These are phyloP conservation scores for Hylaeus anthracinus DNA, from an alignment of 1,140 invertebrate genomes.

Conservation along the genomic window DNA sequence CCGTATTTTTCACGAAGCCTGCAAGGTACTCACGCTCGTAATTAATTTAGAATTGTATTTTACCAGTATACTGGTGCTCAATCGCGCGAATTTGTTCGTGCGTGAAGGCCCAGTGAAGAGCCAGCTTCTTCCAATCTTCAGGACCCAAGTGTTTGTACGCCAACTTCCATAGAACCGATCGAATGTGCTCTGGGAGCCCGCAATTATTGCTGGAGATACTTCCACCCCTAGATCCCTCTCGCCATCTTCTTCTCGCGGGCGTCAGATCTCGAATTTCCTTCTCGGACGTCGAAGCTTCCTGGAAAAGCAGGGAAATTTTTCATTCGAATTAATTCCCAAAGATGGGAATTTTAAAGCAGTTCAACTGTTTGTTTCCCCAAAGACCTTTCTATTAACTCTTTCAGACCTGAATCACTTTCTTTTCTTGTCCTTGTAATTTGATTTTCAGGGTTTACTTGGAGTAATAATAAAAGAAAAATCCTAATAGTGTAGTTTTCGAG, in stretches of 20 bases:
- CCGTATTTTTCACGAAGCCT: not conserved
- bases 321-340: too few relatives aligned
- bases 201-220: constrained; percentile 67
- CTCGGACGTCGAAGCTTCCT: constrained; percentile 74
- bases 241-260: constrained; percentile 67
- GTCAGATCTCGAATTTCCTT: constrained; percentile 71
- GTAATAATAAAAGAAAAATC: too few relatives aligned
- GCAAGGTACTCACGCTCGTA: not conserved
- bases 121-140: constrained; percentile 87
- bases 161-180: constrained; percentile 84
- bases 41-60: constrained; percentile 23
- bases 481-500: too few relatives aligned
- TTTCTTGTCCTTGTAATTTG: too few relatives aligned
- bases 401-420: too few relatives aligned
- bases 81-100: constrained; percentile 88
- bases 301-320: not conserved
- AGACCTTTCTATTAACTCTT: too few relatives aligned
- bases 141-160: constrained; percentile 86
- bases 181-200: constrained; percentile 74
- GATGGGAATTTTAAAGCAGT: too few relatives aligned
- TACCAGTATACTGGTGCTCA: constrained; percentile 89
- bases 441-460: too few relatives aligned
- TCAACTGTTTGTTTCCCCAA: too few relatives aligned
- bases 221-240: constrained; percentile 66
- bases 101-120: constrained; percentile 87